Base-by-base conservation (phyloP, 2,797 vertebrate genomes). In the Neosilurus hyrtlii region DNA sequence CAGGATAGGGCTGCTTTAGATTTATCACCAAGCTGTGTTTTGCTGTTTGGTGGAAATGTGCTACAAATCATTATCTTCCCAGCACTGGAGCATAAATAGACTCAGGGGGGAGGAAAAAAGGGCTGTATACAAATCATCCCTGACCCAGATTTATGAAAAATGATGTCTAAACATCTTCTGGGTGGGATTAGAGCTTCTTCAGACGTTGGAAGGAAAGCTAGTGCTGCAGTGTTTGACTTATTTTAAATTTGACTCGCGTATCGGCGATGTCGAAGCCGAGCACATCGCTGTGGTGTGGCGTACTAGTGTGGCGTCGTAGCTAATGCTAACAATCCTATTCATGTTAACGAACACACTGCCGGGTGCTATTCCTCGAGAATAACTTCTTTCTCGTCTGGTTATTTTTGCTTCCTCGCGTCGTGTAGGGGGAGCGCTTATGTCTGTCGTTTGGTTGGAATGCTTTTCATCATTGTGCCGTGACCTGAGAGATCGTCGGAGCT, bases 401-500 rank as follows among this genome's bases (percentile, higher is more conserved):
- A 43, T 15, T 61, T 61, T 59, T 61, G 18, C 26, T 61, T 54
- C 52, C n/a, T 57, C 52, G 1, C n/a, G 43, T 51, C 18, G 76
- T 30, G 14, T 65, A 26, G 37, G 43, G 51, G 61, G 24, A 65
- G n/a, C 15, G 9, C 22, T 61, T 63, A 49, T 7, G 3, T 26
- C 59, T 5, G 4, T 14, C 4, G 14, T n/a, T 24, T 22, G 2
- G 37, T 16, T 24, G 22, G 57, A 51, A 77, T 43, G 22, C 59
- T 49, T 79, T 79, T 79, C 22, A 67, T 79, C 62, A 54, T n/a
- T 4, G 37, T 66, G 77, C 77, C 18, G 7, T 66, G 77, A 66
- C 77, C 62, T 2, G 10, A 35, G 14, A 9, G 59, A 20, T 9
- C 35, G 24, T 20, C 62, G 0, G 49, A 66, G 62, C 49, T 65